phyloP scores from a whole-genome alignment of 2,888 invertebrate genomes.

The Leptinotarsa tumamoca region DNA sequence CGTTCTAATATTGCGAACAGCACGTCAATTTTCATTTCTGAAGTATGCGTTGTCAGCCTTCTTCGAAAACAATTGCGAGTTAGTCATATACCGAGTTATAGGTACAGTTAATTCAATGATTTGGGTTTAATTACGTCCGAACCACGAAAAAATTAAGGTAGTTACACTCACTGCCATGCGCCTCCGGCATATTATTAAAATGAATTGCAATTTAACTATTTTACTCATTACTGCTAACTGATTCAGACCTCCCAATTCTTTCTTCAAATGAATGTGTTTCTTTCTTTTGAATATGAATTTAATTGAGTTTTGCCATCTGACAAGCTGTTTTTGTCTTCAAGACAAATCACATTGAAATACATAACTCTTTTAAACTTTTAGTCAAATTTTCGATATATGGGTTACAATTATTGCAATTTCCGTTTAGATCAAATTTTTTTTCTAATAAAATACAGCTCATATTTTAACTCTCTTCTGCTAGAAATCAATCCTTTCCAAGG shows the following conservation, averaged over 20 bases:
- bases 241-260: background rate
- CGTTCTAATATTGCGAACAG: background rate
- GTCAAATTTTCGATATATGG: no score
- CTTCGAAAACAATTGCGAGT: slow-evolving; percentile 10
- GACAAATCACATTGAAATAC: no score
- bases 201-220: slow-evolving; percentile 25
- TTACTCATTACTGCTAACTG: slow-evolving; percentile 10
- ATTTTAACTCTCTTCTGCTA: no score
- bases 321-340: no score
- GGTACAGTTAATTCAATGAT: slow-evolving; percentile 10
- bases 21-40: slow-evolving; percentile 5
- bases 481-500: no score
- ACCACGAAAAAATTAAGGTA: slow-evolving; percentile 12
- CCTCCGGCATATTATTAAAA: slow-evolving; percentile 22
- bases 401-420: no score
- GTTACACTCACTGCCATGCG: slow-evolving; percentile 1
- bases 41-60: slow-evolving; percentile 1
- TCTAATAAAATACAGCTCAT: no score
- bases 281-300: background rate
- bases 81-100: slow-evolving; percentile 13
- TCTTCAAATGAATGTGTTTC: background rate
- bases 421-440: no score
- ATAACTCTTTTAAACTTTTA: no score
- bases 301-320: background rate
- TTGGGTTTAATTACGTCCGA: slow-evolving; percentile 12